phyloP scores from a whole-genome alignment of 2,888 invertebrate species.

The Cephonodes hylas region DNA sequence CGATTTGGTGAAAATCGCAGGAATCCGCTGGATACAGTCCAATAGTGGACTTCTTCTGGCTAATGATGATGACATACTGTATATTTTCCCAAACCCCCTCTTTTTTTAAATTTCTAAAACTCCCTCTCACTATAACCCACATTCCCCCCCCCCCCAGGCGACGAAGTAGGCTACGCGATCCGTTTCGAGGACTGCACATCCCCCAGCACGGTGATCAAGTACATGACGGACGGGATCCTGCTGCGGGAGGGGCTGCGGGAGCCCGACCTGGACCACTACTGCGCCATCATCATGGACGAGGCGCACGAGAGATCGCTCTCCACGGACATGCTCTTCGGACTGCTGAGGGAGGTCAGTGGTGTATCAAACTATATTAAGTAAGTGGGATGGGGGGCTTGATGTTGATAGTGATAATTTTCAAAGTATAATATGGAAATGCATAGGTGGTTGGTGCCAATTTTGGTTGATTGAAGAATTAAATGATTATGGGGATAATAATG shows the following conservation, averaged over 20 bases:
- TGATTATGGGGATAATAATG: too few species aligned
- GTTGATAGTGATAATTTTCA: background rate
- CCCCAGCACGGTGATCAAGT: slow-evolving; percentile 95
- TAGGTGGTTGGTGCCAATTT: too few species aligned
- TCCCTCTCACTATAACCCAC: too few species aligned
- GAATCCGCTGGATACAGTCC: too few species aligned
- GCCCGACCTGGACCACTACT: slow-evolving; percentile 97
- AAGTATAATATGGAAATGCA: too few species aligned
- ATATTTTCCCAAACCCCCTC: too few species aligned
- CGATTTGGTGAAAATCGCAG: too few species aligned
- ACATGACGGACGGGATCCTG: slow-evolving; percentile 99
- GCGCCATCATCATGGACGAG: slow-evolving; percentile 99
- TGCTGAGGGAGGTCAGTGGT: slow-evolving; percentile 91
- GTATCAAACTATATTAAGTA: background rate
- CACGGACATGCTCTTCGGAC: slow-evolving; percentile 98
- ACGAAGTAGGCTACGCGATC: slow-evolving; percentile 99
- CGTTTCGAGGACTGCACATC: slow-evolving; percentile 99
- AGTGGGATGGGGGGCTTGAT: background rate
- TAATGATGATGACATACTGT: too few species aligned
- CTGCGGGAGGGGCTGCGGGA: slow-evolving; percentile 97
- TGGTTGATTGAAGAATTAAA: too few species aligned
- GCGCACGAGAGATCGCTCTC: slow-evolving; percentile 99
- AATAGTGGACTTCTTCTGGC: too few species aligned
- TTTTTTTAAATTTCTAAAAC: too few species aligned
- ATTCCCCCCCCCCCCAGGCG: too few species aligned